phyloP scores from a whole-genome alignment of 64 coral and sea anemone genomes.

The Anthopleura sola region DNA sequence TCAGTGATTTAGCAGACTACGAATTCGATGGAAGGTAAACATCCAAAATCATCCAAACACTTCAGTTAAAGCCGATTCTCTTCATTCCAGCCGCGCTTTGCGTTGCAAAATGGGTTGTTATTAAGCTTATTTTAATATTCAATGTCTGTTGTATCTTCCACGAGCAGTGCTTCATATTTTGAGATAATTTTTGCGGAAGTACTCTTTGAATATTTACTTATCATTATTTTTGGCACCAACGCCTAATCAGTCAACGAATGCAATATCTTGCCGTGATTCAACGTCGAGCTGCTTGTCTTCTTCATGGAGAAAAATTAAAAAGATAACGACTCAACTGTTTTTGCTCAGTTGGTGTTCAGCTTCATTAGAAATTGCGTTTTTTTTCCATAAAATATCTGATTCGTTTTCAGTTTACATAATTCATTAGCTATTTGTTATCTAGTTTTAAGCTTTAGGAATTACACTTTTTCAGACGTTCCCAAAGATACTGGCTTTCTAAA shows the following conservation, averaged over 20 bases:
- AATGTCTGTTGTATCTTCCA: background rate
- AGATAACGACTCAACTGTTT: background rate
- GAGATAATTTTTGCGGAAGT: background rate
- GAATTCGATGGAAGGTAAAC: conserved; percentile 91
- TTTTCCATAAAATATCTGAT: background rate
- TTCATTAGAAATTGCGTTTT: no score
- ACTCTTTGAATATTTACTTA: background rate
- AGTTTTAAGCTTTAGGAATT: no score
- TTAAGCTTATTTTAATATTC: no score
- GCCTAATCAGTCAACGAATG: background rate
- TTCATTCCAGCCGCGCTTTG: background rate
- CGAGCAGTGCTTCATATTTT: background rate
- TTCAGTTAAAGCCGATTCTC: background rate
- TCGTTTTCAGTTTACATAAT: background rate
- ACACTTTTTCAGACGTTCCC: no score
- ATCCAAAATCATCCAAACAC: background rate
- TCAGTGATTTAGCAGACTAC: conserved; percentile 85
- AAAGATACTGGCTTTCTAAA: no score
- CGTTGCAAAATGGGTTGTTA: no score
- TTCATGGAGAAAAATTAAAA: background rate
- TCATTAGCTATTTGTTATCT: background rate
- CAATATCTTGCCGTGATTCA: background rate
- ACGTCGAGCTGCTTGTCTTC: background rate
- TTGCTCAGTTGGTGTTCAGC: background rate
- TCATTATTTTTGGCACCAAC: background rate